phyloP scores from a whole-genome alignment of 2,113 vertebrate species.

The Callionymus lyra region DNA sequence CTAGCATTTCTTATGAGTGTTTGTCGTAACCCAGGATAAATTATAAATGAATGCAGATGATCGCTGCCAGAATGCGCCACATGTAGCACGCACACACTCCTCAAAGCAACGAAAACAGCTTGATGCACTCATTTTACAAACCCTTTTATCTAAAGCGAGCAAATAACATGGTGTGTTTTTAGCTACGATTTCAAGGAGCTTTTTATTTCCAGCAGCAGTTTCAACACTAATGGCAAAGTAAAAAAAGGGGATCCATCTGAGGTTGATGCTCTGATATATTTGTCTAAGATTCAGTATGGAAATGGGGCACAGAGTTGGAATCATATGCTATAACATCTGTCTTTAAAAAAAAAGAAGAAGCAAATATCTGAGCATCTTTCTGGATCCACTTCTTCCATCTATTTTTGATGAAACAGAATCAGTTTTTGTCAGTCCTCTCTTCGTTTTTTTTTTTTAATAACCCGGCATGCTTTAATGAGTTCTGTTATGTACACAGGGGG shows the following conservation, averaged over 20 bases:
- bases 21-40: conserved; percentile 34
- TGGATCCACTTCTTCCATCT: conserved; percentile 14
- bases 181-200: conserved; percentile 19
- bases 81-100: conserved; percentile 4
- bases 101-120: conserved; percentile 19
- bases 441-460: conserved; percentile 73
- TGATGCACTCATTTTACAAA: conserved; percentile 41
- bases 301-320: conserved; percentile 39
- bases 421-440: conserved; percentile 51
- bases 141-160: conserved; percentile 45
- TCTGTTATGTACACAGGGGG: conserved; percentile 65
- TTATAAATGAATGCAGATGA: conserved; percentile 42
- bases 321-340: conserved; percentile 26
- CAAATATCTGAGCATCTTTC: conserved; percentile 18
- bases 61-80: conserved; percentile 25
- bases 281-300: conserved; percentile 9
- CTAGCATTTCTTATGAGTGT: conserved; percentile 27
- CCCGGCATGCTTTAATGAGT: conserved; percentile 66
- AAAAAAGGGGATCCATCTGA: too few relatives aligned
- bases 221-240: too few relatives aligned
- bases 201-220: not conserved
- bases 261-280: conserved; percentile 22
- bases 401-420: conserved; percentile 52
- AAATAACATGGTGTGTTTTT: conserved; percentile 41
- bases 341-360: conserved; percentile 47